Evolutionary conservation across 92 coral and sea anemone genomes (phyloP).

Genomic region (Epizoanthus rinbou): DNA sequence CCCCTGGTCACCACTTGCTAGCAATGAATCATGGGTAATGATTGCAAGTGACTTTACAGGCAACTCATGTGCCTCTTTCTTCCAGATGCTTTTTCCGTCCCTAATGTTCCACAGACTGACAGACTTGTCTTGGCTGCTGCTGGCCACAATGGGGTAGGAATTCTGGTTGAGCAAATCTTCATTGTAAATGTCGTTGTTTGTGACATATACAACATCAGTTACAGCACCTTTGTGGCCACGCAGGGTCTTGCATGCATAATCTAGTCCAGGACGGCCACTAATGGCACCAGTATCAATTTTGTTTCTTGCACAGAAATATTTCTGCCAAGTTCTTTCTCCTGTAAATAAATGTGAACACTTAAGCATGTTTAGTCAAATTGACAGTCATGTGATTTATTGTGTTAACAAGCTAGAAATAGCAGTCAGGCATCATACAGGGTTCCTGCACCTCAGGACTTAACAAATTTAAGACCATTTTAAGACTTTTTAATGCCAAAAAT

Average conservation of each 20-base stretch:
- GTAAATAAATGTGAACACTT: neutral
- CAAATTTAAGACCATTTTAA: no score
- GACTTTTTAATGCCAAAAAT: no score
- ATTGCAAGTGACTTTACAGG: slow-evolving; percentile 68
- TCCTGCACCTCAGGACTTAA: no score
- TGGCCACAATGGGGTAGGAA: slow-evolving; percentile 73
- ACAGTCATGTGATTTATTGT: no score
- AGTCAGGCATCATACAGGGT: no score
- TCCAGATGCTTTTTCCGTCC: slow-evolving; percentile 76
- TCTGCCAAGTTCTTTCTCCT: slow-evolving; percentile 86
- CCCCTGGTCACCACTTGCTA: slow-evolving; percentile 80
- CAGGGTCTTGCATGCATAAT: slow-evolving; percentile 75
- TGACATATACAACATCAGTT: slow-evolving; percentile 67
- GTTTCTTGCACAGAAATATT: slow-evolving; percentile 61
- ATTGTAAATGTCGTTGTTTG: slow-evolving; percentile 71
- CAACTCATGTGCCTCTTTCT: slow-evolving; percentile 58
- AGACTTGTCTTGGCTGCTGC: slow-evolving; percentile 70
- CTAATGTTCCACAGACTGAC: slow-evolving; percentile 75
- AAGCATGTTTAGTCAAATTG: no score
- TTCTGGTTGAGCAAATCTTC: slow-evolving; percentile 65
- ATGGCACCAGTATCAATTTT: slow-evolving; percentile 76
- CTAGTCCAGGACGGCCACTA: slow-evolving; percentile 80
- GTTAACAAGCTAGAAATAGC: no score
- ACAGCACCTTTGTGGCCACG: slow-evolving; percentile 76
- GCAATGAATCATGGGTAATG: slow-evolving; percentile 49